Evolutionary conservation across 2,113 vertebrate genomes (phyloP).

Genomic region (Oceanites oceanicus): DNA sequence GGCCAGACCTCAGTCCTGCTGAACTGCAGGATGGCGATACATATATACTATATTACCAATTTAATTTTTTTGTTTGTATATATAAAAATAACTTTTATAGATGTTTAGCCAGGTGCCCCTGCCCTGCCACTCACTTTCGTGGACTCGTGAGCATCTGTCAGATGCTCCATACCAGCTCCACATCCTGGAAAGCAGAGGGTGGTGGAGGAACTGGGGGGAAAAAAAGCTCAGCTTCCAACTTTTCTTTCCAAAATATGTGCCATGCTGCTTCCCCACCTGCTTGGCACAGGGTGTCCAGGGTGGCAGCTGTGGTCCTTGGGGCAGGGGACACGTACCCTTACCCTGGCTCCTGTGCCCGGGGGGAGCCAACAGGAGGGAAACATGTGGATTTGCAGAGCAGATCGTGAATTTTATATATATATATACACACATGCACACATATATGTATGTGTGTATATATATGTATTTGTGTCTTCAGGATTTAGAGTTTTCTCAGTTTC

Average conservation of each 20-base stretch:
- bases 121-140: not conserved
- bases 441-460: not conserved
- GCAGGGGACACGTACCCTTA: accelerated
- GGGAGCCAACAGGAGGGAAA: not conserved
- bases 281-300: not conserved
- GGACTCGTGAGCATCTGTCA: not conserved
- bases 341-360: accelerated
- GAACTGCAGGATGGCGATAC: not conserved
- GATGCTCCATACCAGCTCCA: not conserved
- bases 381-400: not conserved
- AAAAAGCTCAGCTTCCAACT: not conserved
- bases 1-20: not conserved
- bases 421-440: no score
- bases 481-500: not conserved
- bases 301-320: accelerated
- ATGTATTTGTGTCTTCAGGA: not conserved
- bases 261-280: not conserved
- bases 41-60: no score
- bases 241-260: not conserved
- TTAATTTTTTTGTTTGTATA: not conserved
- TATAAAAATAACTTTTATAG: not conserved
- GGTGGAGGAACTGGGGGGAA: not conserved
- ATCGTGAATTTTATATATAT: not conserved
- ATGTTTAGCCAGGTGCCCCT: not conserved
- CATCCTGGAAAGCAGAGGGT: not conserved